Conservation (phyloP, 23 tunicate species). For the Phallusia fumigata region DNA sequence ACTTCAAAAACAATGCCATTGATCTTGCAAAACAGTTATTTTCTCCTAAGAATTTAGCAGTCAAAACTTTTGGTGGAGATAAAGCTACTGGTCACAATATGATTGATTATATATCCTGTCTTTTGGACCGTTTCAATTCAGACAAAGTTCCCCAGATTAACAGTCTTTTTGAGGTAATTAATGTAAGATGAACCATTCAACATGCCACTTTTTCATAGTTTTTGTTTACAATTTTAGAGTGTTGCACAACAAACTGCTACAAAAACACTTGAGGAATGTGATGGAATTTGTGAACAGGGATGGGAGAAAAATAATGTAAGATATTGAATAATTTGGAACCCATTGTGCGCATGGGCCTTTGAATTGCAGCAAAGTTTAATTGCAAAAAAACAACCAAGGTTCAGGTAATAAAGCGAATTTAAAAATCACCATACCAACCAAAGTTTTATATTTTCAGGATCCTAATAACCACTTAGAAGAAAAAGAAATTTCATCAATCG, state of each 20-base stretch:
- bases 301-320: not conserved
- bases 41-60: not conserved
- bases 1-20: not conserved
- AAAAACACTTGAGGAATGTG: not conserved
- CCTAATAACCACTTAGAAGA: not conserved
- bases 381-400: not conserved
- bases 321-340: too few species aligned
- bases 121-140: not conserved
- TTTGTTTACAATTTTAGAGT: not conserved
- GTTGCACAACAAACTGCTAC: not conserved
- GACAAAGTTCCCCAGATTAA: not conserved
- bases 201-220: not conserved
- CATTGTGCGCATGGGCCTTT: too few species aligned
- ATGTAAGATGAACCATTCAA: too few species aligned
- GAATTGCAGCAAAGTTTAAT: not conserved
- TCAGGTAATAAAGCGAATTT: too few species aligned
- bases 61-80: not conserved
- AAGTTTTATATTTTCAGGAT: too few species aligned
- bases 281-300: not conserved
- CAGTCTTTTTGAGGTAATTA: not conserved
- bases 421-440: too few species aligned
- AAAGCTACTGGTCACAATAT: not conserved
- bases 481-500: not conserved
- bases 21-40: not conserved
- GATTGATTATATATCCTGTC: not conserved